These are phyloP conservation scores for Phyllostomus discolor DNA, from an alignment of 2,113 vertebrate species.

Conservation along the genomic window DNA sequence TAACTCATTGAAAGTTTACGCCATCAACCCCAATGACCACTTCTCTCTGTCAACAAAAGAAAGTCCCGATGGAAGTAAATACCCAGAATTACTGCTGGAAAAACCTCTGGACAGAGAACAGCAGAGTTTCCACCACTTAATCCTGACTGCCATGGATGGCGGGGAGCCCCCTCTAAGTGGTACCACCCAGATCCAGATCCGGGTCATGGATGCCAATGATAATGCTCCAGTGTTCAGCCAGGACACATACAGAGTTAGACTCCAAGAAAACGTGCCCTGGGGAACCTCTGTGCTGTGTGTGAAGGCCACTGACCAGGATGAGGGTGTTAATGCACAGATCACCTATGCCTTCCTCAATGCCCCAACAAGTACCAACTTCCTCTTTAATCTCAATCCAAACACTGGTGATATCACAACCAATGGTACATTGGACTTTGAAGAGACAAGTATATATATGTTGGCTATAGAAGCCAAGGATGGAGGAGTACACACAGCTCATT, in stretches of 20 bases:
- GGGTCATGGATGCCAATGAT: constrained; percentile 73
- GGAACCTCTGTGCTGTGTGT: constrained; percentile 74
- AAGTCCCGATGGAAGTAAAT: constrained; percentile 67
- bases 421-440: constrained; percentile 82
- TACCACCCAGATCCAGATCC: constrained; percentile 62
- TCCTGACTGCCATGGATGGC: constrained; percentile 72
- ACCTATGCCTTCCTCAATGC: constrained; percentile 78
- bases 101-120: constrained; percentile 77
- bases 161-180: constrained; percentile 62
- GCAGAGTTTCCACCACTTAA: constrained; percentile 57
- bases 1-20: constrained; percentile 80
- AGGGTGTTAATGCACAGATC: constrained; percentile 80
- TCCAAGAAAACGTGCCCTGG: constrained; percentile 75
- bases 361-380: constrained; percentile 13
- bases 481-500: constrained; percentile 73
- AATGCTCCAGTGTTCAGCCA: constrained; percentile 72
- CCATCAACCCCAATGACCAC: constrained; percentile 73
- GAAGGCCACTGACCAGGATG: constrained; percentile 82
- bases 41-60: constrained; percentile 78
- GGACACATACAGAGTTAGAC: constrained; percentile 60
- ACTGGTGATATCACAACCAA: constrained; percentile 77
- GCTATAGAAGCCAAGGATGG: constrained; percentile 81
- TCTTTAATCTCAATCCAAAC: constrained; percentile 79
- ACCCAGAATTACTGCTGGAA: constrained; percentile 76
- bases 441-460: constrained; percentile 72